Percentiles rank a stretch among this genome's conserved stretches.
Evolutionary conservation across 2,797 vertebrate genomes (phyloP).

Genomic region (Buceros bicornis): DNA sequence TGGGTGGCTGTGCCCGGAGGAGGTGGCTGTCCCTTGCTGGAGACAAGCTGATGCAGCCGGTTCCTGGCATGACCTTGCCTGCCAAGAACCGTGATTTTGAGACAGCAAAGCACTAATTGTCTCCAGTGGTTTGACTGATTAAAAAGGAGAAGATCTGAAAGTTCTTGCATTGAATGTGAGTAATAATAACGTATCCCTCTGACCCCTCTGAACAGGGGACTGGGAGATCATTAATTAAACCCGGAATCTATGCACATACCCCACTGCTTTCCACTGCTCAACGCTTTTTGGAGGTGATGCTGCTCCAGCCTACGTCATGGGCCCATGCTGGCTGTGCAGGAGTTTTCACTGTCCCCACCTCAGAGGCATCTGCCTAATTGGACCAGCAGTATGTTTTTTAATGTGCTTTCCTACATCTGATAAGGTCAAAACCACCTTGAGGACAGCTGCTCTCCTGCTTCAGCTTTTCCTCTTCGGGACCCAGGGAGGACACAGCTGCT

Average conservation of each 20-base stretch:
- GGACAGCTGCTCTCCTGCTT: not conserved
- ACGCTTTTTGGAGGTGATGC: not conserved
- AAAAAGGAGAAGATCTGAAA: not conserved
- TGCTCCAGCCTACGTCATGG: not conserved
- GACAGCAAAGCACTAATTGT: not conserved
- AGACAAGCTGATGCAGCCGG: not conserved
- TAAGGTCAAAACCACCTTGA: constrained; percentile 62
- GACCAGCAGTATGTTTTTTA: not conserved
- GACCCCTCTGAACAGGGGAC: not conserved
- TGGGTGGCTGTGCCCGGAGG: accelerated
- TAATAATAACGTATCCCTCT: not conserved
- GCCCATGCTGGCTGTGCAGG: not conserved
- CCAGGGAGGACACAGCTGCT: not conserved
- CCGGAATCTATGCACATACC: not conserved
- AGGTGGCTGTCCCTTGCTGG: not conserved
- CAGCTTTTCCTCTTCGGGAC: not conserved
- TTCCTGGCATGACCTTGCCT: not conserved
- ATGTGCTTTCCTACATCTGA: not conserved
- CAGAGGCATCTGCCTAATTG: not conserved
- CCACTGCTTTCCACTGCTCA: not conserved
- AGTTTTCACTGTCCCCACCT: not conserved
- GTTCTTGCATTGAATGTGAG: not conserved
- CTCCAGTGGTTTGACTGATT: not conserved
- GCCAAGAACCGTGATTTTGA: not conserved
- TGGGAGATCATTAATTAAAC: not conserved